Conservation (phyloP, 1,140 invertebrate species). For the Diorhabda elongata region DNA sequence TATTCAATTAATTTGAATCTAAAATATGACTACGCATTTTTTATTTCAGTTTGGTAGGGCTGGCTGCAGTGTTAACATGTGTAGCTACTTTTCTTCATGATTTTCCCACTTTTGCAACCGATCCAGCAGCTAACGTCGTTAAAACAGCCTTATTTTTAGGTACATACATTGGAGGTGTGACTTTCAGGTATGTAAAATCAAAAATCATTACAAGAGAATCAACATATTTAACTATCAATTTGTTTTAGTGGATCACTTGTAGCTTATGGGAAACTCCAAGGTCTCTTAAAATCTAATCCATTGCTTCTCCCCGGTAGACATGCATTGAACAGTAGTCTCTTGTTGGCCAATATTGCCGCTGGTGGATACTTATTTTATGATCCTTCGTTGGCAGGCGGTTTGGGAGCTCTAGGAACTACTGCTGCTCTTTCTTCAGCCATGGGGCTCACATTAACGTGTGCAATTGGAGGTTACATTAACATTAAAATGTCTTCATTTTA, state of each 20-base stretch:
- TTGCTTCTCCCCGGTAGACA: constrained; percentile 80
- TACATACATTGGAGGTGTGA: constrained; percentile 86
- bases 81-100: constrained; percentile 80
- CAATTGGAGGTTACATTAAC: constrained; percentile 70
- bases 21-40: no score
- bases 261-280: constrained; percentile 90
- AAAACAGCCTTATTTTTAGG: constrained; percentile 85
- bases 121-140: constrained; percentile 78
- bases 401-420: constrained; percentile 67
- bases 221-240: constrained; percentile 10
- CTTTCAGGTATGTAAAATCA: constrained; percentile 60
- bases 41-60: constrained; percentile 68
- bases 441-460: constrained; percentile 83
- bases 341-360: constrained; percentile 66
- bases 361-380: constrained; percentile 67
- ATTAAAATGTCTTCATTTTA: neutral
- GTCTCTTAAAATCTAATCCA: constrained; percentile 73
- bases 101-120: constrained; percentile 75
- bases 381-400: constrained; percentile 61
- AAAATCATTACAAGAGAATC: constrained; percentile 10
- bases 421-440: constrained; percentile 69
- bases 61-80: constrained; percentile 84
- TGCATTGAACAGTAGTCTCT: constrained; percentile 65
- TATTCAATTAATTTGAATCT: no score
- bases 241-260: constrained; percentile 73